Conservation (phyloP, 2,888 invertebrate species). For the Sthenelais limicola region DNA sequence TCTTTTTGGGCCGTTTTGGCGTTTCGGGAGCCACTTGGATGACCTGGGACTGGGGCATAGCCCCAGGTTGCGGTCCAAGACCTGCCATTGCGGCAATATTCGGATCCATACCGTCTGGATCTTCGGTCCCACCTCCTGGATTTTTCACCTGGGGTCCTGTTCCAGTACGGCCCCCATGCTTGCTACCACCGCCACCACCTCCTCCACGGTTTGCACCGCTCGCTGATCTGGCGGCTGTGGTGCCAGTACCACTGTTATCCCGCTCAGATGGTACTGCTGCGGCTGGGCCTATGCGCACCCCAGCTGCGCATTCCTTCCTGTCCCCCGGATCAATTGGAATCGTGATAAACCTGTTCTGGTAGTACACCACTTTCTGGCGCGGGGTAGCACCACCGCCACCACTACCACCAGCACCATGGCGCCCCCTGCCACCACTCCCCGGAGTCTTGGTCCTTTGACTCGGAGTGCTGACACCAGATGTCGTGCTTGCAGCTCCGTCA, state of each 20-base stretch:
- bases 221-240: background rate
- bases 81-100: conserved; percentile 31
- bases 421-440: background rate
- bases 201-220: background rate
- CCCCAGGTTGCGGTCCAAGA: background rate
- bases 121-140: background rate
- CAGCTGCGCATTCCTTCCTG: background rate
- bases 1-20: background rate
- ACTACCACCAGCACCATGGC: background rate
- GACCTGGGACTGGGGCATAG: too few relatives aligned
- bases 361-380: conserved; percentile 38
- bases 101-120: conserved; percentile 18
- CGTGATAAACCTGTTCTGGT: conserved; percentile 41
- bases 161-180: background rate
- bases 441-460: background rate
- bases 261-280: background rate
- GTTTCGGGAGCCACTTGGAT: too few relatives aligned
- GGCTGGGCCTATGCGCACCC: background rate
- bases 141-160: background rate
- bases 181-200: conserved; percentile 26
- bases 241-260: background rate
- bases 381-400: conserved; percentile 1
- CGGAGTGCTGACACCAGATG: conserved; percentile 5
- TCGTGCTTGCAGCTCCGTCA: conserved; percentile 19
- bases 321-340: conserved; percentile 23